A percentile compares a stretch with the other conserved stretches of the same genome.
These are phyloP conservation scores for Ctenopoma multispine DNA, from an alignment of 2,797 vertebrate genomes.

Conservation along the genomic window DNA sequence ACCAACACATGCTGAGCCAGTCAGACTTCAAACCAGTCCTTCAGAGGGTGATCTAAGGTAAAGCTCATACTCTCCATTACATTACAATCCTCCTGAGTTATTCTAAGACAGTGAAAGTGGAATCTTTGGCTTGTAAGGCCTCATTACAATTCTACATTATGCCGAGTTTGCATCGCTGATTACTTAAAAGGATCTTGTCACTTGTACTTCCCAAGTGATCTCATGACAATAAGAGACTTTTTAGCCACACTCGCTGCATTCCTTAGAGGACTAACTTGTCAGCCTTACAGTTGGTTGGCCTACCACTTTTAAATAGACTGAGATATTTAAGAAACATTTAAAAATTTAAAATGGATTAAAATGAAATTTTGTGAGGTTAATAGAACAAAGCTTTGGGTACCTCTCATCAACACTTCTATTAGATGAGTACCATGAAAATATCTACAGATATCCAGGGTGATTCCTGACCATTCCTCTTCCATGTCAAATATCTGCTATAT, in stretches of 20 bases:
- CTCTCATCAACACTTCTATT: not conserved
- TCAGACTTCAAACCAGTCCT: conserved; percentile 17
- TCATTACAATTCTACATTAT: conserved; percentile 20
- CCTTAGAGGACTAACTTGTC: not conserved
- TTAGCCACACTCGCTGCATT: not conserved
- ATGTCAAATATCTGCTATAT: not conserved
- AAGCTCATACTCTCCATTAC: conserved; percentile 2
- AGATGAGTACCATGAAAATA: not conserved
- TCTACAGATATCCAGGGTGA: not conserved
- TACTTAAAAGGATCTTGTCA: conserved; percentile 6
- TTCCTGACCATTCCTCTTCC: not conserved
- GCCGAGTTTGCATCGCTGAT: conserved; percentile 25
- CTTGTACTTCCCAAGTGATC: conserved; percentile 10
- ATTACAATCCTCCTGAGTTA: conserved; percentile 5
- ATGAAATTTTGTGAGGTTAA: not conserved
- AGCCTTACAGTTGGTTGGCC: not conserved
- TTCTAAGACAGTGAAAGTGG: conserved; percentile 32
- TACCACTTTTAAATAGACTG: not conserved
- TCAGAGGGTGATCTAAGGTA: not conserved
- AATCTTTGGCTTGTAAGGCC: conserved; percentile 13
- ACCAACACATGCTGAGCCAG: conserved; percentile 10
- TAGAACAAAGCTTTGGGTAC: not conserved
- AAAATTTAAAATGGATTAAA: not conserved
- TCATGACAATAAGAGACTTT: not conserved
- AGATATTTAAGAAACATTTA: not conserved